phyloP scores from a whole-genome alignment of 2,113 vertebrate genomes.

The Arothron firmamentum region DNA sequence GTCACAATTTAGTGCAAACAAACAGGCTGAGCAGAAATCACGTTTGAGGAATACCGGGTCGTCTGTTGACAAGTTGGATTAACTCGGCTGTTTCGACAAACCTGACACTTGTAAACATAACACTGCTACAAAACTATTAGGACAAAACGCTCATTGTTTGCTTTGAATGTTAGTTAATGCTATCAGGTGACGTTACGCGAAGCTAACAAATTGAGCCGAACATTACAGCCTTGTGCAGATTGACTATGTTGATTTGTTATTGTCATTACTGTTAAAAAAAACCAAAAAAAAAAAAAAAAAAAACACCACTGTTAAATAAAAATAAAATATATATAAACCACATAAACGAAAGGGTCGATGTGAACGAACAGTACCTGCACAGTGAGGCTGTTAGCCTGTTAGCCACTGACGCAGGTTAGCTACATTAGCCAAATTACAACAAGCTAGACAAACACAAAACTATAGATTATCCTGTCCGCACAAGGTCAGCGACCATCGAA shows the following conservation, averaged over 20 bases:
- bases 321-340: background rate
- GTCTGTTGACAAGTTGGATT: no score
- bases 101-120: no score
- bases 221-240: no score
- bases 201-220: background rate
- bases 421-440: background rate
- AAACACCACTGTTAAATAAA: background rate
- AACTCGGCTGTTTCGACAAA: background rate
- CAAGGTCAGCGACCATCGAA: rapidly evolving
- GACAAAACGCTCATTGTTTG: no score
- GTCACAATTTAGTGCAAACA: conserved; percentile 13
- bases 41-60: no score
- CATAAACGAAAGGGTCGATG: background rate
- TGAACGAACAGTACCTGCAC: conserved; percentile 16
- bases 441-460: background rate
- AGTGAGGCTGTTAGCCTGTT: conserved; percentile 28
- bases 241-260: no score
- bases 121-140: no score
- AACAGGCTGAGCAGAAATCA: conserved; percentile 1
- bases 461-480: no score
- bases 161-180: no score
- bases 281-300: no score
- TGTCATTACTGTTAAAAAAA: background rate
- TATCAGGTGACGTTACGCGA: background rate
- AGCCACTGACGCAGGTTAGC: conserved; percentile 49